Evolutionary conservation across 37 sponge, comb jelly and placozoan species (phyloP).

Genomic region (Halisarca cf. caerulea): DNA sequence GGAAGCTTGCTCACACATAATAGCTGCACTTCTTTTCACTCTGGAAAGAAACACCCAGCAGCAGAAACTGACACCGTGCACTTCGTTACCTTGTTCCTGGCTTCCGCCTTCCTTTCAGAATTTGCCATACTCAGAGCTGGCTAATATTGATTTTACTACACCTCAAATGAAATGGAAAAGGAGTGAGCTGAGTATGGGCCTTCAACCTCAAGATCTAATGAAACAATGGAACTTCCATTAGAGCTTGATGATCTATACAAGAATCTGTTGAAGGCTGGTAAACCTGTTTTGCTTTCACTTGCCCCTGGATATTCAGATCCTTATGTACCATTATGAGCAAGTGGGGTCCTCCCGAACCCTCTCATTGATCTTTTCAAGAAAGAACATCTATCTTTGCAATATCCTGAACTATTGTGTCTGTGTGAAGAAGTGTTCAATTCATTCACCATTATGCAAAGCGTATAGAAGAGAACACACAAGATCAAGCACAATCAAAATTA

Average conservation of each 20-base stretch:
- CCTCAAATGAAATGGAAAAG: no score
- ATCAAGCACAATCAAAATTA: constrained; percentile 34
- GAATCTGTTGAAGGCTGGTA: constrained; percentile 27
- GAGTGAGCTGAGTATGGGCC: background rate
- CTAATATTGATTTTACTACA: constrained; percentile 63
- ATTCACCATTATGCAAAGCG: constrained; percentile 19
- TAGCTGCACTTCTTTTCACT: constrained; percentile 56
- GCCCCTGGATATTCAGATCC: constrained; percentile 37
- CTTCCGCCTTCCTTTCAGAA: constrained; percentile 41
- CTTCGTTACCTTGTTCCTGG: constrained; percentile 61
- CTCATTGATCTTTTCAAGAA: constrained; percentile 25
- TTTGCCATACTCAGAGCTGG: constrained; percentile 33
- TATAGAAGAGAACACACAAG: constrained; percentile 45
- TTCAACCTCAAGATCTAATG: background rate
- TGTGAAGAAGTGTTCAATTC: constrained; percentile 45
- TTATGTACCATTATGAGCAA: constrained; percentile 32
- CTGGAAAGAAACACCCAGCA: constrained; percentile 40
- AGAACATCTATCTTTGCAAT: no score
- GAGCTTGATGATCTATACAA: constrained; percentile 32
- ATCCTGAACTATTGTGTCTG: constrained; percentile 35
- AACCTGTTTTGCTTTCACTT: constrained; percentile 49
- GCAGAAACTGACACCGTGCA: no score
- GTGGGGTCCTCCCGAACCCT: no score
- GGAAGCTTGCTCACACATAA: constrained; percentile 59
- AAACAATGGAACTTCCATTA: background rate